Evolutionary conservation across 2,113 vertebrate genomes (phyloP), one percentile per base, ranked within the genome.

Genomic region (Gymnocephalus cernua): DNA sequence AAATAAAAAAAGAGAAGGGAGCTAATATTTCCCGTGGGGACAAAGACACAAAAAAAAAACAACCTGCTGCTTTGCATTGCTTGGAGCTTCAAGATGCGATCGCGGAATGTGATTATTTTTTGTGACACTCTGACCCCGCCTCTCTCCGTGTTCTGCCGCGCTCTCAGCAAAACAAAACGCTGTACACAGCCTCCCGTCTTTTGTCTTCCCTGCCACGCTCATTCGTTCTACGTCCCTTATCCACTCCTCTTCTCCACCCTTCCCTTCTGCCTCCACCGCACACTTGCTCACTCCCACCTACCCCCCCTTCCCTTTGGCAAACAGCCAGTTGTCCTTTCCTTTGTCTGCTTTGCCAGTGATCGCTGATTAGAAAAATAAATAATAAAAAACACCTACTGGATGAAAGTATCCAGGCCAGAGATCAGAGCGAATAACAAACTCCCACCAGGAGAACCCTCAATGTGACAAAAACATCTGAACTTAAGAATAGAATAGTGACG

Each of bases 341-440:
- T 92, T 93, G 88, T 92, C 81, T 90, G 77, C 70, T 80, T 77
- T 74, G 64, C 81, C 85, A 85, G 67, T 74, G 74, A 84, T 80
- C 27, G 1, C 72, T 86, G 86, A 88, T 89, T 65, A 77, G 61
- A 74, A 72, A 86, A 81, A 87, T 77, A 83, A 77, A 84, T 65
- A 57, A 54, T n/a, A n/a, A 15, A 53, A 83, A 86, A 75, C 45
- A 83, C 32, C n/a, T 45, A 47, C 35, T 53, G 51, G 71, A 70
- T 72, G 50, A 76, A 84, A 76, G 50, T 19, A 71, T n/a, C 13
- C 13, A 35, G 67, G 63, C 63, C 23, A 44, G 27, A 62, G 59
- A 18, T 64, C 14, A 66, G 27, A 76, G 47, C 10, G 35, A 77
- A 69, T 47, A 4, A 29, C 6, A 51, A 66, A 53, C 15, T 73